Percentiles rank a stretch among this genome's conserved stretches.
Conservation (phyloP, 2,888 invertebrate genomes). For the Escarpia spicata region DNA sequence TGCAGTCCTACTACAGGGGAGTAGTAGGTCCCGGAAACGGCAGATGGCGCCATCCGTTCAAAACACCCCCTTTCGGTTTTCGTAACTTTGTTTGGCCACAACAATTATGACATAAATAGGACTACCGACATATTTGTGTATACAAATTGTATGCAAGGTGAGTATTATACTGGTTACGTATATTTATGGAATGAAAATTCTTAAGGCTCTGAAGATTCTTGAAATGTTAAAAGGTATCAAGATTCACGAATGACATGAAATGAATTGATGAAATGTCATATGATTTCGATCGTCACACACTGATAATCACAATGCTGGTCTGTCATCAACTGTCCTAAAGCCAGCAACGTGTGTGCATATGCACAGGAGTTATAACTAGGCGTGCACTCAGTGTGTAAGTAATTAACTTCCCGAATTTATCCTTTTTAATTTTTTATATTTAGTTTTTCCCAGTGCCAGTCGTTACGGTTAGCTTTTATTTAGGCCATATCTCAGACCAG, state of each 20-base stretch:
- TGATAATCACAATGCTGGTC: background rate
- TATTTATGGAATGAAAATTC: background rate
- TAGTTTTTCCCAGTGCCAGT: too few species aligned
- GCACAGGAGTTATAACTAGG: too few species aligned
- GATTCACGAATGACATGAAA: background rate
- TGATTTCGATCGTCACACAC: background rate
- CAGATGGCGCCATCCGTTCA: slow-evolving; percentile 5
- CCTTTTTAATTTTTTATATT: too few species aligned
- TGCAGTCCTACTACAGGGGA: background rate
- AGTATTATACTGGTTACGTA: background rate
- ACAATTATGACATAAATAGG: background rate
- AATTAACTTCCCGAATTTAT: too few species aligned
- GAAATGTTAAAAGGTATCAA: background rate
- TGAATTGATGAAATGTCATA: background rate
- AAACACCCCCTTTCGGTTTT: slow-evolving; percentile 1
- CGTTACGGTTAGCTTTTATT: too few species aligned
- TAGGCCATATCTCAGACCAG: too few species aligned
- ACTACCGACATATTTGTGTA: background rate
- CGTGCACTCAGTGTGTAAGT: too few species aligned
- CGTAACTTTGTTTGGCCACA: background rate
- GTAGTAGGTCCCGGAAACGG: slow-evolving; percentile 13
- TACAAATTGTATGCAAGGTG: background rate
- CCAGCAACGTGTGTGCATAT: too few species aligned
- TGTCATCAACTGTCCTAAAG: background rate
- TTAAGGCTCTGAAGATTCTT: background rate